Percentiles rank a stretch among this genome's conserved stretches.
phyloP scores from a whole-genome alignment of 1,140 invertebrate species.

The Drosophila repleta region DNA sequence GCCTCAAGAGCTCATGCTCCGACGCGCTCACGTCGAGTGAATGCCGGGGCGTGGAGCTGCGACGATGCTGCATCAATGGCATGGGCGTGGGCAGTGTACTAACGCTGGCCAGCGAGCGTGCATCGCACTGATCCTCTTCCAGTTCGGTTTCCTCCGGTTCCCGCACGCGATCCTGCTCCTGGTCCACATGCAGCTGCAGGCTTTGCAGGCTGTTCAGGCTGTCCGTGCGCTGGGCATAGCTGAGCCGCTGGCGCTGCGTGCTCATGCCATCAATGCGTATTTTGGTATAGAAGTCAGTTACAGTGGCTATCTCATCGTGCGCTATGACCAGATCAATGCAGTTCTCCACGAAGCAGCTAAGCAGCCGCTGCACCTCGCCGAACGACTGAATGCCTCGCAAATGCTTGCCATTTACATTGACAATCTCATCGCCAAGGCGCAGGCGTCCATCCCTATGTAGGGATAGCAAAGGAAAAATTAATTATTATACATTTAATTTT shows the following conservation, averaged over 20 bases:
- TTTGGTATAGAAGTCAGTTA: conserved; percentile 82
- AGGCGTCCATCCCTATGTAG: conserved; percentile 90
- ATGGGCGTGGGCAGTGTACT: conserved; percentile 72
- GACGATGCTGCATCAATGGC: conserved; percentile 76
- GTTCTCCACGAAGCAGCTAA: conserved; percentile 84
- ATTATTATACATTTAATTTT: too few relatives aligned
- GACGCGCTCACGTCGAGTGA: conserved; percentile 60
- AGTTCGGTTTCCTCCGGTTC: conserved; percentile 17
- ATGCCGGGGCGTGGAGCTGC: conserved; percentile 74
- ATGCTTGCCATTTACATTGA: conserved; percentile 93
- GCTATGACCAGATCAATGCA: conserved; percentile 87
- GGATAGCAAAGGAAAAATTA: background rate
- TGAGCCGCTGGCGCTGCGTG: conserved; percentile 64
- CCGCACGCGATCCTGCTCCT: conserved; percentile 24
- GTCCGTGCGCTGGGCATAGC: conserved; percentile 77
- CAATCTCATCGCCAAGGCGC: conserved; percentile 92
- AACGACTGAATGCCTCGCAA: conserved; percentile 90
- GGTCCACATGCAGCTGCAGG: conserved; percentile 58
- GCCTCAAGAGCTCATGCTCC: conserved; percentile 58
- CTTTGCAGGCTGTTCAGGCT: conserved; percentile 75
- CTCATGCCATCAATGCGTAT: conserved; percentile 76
- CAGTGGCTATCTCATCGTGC: conserved; percentile 84
- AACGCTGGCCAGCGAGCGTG: conserved; percentile 69
- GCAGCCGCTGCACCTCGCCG: conserved; percentile 85
- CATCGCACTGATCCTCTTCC: conserved; percentile 61